Conservation (phyloP, 2,113 vertebrate genomes). For the Scomber colias region DNA sequence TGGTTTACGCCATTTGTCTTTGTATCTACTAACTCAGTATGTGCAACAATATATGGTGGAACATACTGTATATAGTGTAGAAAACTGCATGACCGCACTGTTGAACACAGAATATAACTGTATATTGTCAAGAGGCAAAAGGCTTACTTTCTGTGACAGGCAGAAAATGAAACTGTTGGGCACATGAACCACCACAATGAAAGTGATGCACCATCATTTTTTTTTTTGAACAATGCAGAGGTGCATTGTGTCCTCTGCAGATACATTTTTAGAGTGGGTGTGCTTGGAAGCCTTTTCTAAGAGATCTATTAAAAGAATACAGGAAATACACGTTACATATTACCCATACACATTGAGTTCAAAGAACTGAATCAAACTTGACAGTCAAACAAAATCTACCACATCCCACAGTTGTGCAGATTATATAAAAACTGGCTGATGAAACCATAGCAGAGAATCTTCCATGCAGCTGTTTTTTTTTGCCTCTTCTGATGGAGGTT, state of each 20-base stretch:
- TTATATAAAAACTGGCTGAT: conserved; percentile 54
- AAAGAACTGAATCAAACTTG: conserved; percentile 49
- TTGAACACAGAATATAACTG: conserved; percentile 1
- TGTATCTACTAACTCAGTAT: neutral
- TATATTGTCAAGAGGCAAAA: conserved; percentile 6
- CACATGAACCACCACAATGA: conserved; percentile 32
- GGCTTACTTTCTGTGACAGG: conserved; percentile 12
- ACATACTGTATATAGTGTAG: neutral
- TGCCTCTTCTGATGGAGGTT: conserved; percentile 54
- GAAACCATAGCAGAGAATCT: conserved; percentile 46
- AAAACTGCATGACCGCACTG: conserved; percentile 1
- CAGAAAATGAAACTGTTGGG: conserved; percentile 15
- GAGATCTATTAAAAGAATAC: conserved; percentile 37
- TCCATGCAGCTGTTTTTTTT: conserved; percentile 11
- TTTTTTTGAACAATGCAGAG: conserved; percentile 16
- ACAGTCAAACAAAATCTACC: conserved; percentile 63
- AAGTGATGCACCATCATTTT: conserved; percentile 40
- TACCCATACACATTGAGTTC: conserved; percentile 49
- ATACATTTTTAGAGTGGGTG: conserved; percentile 23
- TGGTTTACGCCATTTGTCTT: neutral
- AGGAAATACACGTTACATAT: conserved; percentile 39
- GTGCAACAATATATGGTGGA: neutral
- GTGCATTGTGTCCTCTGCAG: conserved; percentile 43
- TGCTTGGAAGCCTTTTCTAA: conserved; percentile 26
- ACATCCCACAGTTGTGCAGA: conserved; percentile 45